A percentile compares a stretch with the other conserved stretches of the same genome.
phyloP scores from a whole-genome alignment of 2,797 vertebrate genomes.

The Poecilia wingei region DNA sequence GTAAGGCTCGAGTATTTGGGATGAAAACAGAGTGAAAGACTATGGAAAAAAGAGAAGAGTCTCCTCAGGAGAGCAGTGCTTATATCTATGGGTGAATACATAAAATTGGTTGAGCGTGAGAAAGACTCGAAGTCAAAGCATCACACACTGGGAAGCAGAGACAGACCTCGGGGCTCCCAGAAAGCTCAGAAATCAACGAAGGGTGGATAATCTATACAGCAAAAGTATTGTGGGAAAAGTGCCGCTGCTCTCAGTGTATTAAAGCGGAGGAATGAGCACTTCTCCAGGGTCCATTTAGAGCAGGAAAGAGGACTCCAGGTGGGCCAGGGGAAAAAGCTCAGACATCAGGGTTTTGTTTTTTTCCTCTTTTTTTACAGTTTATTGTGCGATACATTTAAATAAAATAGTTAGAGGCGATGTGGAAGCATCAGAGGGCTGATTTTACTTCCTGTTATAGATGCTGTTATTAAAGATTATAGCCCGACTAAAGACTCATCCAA shows the following conservation, averaged over 20 bases:
- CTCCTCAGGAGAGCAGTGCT: constrained; percentile 60
- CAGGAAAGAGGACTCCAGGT: constrained; percentile 43
- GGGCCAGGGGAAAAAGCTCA: constrained; percentile 28
- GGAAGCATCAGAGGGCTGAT: constrained; percentile 33
- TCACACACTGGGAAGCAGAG: constrained; percentile 65
- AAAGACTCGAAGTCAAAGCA: constrained; percentile 57
- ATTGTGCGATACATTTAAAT: constrained; percentile 24
- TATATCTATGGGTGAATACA: constrained; percentile 69
- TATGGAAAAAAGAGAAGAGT: constrained; percentile 30
- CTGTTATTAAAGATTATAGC: neutral
- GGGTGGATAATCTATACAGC: constrained; percentile 76
- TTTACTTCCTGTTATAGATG: neutral
- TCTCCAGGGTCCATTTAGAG: constrained; percentile 63
- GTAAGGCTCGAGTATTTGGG: neutral
- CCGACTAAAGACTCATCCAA: neutral
- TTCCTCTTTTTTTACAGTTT: neutral
- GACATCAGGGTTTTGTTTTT: constrained; percentile 13
- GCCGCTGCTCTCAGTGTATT: constrained; percentile 58
- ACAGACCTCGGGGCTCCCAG: constrained; percentile 52
- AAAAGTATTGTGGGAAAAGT: constrained; percentile 74
- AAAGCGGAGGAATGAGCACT: constrained; percentile 62
- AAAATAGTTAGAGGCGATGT: neutral
- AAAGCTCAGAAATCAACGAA: constrained; percentile 72
- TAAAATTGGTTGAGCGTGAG: constrained; percentile 74
- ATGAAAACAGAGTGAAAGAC: constrained; percentile 40